phyloP scores from a whole-genome alignment of 2,113 vertebrate species.

The Bothrops jararaca region DNA sequence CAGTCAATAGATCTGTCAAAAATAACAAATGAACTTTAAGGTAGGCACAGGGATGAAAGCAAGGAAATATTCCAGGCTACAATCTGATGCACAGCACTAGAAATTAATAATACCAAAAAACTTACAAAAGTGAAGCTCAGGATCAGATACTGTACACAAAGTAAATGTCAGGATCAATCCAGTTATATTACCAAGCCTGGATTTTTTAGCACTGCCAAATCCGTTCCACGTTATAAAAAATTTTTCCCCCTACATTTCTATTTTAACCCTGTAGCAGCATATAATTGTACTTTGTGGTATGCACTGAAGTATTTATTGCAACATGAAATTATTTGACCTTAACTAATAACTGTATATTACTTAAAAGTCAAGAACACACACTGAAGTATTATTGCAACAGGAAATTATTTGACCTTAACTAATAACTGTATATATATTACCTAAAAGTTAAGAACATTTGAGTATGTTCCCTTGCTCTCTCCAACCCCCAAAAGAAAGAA shows the following conservation, averaged over 20 bases:
- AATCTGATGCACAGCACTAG: no score
- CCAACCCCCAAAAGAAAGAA: background rate
- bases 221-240: background rate
- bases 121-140: background rate
- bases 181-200: background rate
- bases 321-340: background rate
- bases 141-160: background rate
- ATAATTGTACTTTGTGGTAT: background rate
- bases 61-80: background rate
- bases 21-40: background rate
- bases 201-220: background rate
- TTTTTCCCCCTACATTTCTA: background rate
- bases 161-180: background rate
- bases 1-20: background rate
- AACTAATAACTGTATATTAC: background rate
- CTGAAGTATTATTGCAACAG: background rate
- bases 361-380: background rate
- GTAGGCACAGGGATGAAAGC: background rate
- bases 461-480: background rate
- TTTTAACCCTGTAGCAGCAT: background rate
- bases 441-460: background rate
- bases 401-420: background rate
- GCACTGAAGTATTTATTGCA: background rate
- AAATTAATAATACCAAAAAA: background rate
- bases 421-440: background rate